Percentiles rank a stretch among this genome's conserved stretches.
Evolutionary conservation across 2,888 invertebrate genomes (phyloP).

Genomic region (Strigamia crassipes): DNA sequence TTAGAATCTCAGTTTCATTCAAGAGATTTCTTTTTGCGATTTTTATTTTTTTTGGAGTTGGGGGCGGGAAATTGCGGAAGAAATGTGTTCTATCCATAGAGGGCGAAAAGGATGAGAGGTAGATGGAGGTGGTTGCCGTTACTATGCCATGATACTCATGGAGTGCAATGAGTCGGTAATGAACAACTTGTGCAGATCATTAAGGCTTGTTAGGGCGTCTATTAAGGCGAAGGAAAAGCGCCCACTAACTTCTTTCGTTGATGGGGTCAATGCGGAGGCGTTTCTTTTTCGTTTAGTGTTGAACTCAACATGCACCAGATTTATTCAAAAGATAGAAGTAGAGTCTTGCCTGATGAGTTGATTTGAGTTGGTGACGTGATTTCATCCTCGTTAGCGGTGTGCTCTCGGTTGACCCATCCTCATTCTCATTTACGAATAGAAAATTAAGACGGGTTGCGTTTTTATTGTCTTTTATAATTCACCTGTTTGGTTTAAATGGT

Average conservation of each 20-base stretch:
- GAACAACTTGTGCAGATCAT: conserved; percentile 44
- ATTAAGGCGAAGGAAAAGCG: conserved; percentile 32
- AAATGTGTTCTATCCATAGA: neutral
- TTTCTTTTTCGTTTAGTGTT: conserved; percentile 20
- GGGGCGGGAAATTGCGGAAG: neutral
- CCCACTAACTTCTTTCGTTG: conserved; percentile 15
- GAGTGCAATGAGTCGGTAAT: conserved; percentile 36
- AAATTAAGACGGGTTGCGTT: neutral
- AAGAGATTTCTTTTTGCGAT: neutral
- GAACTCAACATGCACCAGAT: conserved; percentile 11
- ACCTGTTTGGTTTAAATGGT: neutral
- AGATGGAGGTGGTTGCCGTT: neutral
- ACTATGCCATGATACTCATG: conserved; percentile 16
- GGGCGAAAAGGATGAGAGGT: conserved; percentile 7
- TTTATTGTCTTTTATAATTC: neutral
- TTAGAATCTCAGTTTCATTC: neutral
- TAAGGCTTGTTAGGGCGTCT: conserved; percentile 41
- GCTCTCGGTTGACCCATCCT: neutral
- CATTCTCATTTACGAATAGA: neutral
- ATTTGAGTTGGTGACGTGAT: neutral
- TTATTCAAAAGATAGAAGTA: conserved; percentile 11
- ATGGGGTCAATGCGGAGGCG: conserved; percentile 11
- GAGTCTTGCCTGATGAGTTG: neutral
- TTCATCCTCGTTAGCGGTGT: conserved; percentile 6
- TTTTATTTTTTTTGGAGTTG: neutral